phyloP scores from a whole-genome alignment of 1,140 invertebrate genomes.

The Oedothorax gibbosus region DNA sequence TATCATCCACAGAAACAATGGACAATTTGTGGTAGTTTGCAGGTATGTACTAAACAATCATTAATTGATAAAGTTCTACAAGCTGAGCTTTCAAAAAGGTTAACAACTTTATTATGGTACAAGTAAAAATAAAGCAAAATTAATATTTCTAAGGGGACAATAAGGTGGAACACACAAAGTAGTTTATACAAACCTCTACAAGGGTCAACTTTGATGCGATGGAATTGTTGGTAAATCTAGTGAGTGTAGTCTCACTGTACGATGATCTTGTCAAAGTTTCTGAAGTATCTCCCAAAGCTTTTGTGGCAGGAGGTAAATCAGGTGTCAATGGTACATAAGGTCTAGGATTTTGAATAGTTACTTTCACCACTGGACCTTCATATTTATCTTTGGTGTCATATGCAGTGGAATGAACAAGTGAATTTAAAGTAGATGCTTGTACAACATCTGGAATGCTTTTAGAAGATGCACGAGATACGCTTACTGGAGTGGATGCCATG shows the following conservation, averaged over 20 bases:
- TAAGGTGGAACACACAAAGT: background rate
- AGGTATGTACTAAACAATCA: too few species aligned
- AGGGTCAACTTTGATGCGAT: conserved; percentile 80
- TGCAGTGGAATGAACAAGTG: conserved; percentile 40
- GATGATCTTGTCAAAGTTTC: conserved; percentile 94
- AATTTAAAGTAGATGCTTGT: conserved; percentile 40
- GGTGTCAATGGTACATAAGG: conserved; percentile 65
- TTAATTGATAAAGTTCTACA: too few species aligned
- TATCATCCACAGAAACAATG: too few species aligned
- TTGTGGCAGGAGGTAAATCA: conserved; percentile 84
- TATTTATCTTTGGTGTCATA: conserved; percentile 41
- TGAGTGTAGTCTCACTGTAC: conserved; percentile 92
- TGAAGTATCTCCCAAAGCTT: conserved; percentile 80
- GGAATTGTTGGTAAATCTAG: conserved; percentile 90
- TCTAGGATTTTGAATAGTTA: conserved; percentile 63
- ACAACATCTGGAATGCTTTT: conserved; percentile 53
- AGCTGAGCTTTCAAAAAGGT: background rate
- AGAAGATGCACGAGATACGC: conserved; percentile 43
- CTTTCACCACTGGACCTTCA: conserved; percentile 72
- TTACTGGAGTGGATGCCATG: conserved; percentile 54
- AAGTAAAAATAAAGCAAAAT: background rate
- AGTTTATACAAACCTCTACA: conserved; percentile 79
- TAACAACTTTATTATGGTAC: background rate
- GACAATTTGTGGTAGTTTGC: too few species aligned
- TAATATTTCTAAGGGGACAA: background rate